Conservation (phyloP, 1,140 invertebrate species). For the Macrobrachium rosenbergii region DNA sequence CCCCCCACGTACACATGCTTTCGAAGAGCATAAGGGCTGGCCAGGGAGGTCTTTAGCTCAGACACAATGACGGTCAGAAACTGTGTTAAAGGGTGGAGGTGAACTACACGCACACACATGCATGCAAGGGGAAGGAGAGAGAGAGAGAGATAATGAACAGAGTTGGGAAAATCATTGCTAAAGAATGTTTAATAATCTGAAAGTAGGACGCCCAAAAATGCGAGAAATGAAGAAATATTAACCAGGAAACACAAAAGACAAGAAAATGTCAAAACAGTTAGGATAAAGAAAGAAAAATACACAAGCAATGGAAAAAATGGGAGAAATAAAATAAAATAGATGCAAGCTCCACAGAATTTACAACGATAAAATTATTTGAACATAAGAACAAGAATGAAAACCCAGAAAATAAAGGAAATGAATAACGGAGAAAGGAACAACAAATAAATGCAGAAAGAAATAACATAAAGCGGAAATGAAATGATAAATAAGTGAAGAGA, state of each 20-base stretch:
- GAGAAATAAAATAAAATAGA: too few relatives aligned
- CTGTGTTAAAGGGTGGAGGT: not conserved
- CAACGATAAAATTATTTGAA: too few relatives aligned
- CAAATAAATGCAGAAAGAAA: too few relatives aligned
- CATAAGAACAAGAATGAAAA: too few relatives aligned
- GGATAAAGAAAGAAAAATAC: not conserved
- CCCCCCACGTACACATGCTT: too few relatives aligned
- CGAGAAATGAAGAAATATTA: not conserved
- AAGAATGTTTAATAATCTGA: not conserved
- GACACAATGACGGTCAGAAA: not conserved
- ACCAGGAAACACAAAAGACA: not conserved
- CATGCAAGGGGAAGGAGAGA: not conserved
- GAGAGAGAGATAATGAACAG: conserved; percentile 2
- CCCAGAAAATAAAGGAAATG: too few relatives aligned
- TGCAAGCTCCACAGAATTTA: too few relatives aligned
- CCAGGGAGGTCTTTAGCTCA: not conserved
- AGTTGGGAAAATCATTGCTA: not conserved
- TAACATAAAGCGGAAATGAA: too few relatives aligned
- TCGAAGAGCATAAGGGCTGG: not conserved
- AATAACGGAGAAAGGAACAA: too few relatives aligned
- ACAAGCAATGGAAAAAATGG: too few relatives aligned
- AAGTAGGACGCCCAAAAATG: not conserved
- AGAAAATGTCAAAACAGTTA: too few relatives aligned
- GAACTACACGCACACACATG: not conserved
- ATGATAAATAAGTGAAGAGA: too few relatives aligned